phyloP scores from a whole-genome alignment of 2,797 vertebrate species.

The Bovichtus variegatus region DNA sequence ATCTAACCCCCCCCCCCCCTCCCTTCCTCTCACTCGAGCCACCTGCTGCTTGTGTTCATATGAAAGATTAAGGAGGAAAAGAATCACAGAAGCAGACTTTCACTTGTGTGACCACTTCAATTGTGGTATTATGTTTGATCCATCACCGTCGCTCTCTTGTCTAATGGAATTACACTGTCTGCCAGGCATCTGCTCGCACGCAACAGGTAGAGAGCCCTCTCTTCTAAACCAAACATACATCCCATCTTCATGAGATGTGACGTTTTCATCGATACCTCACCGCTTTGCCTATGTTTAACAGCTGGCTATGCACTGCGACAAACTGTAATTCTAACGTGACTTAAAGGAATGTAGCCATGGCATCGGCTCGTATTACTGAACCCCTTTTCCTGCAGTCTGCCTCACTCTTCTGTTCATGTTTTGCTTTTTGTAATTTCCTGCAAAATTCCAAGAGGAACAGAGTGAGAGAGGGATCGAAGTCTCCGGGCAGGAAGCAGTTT shows the following conservation, averaged over 20 bases:
- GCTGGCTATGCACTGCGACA: constrained; percentile 69
- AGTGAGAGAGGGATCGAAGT: constrained; percentile 53
- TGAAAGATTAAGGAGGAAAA: constrained; percentile 45
- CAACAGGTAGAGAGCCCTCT: constrained; percentile 85
- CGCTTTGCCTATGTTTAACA: constrained; percentile 54
- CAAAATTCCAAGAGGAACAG: constrained; percentile 46
- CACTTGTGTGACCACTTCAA: constrained; percentile 53
- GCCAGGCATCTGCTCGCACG: constrained; percentile 64
- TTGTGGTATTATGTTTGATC: constrained; percentile 51
- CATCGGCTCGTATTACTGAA: constrained; percentile 34
- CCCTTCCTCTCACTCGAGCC: constrained; percentile 52
- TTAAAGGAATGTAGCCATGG: constrained; percentile 44
- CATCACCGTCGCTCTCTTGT: constrained; percentile 40
- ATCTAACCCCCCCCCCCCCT: background rate
- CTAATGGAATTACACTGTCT: constrained; percentile 66
- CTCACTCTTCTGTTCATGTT: constrained; percentile 36
- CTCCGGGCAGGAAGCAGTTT: constrained; percentile 57
- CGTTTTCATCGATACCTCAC: constrained; percentile 21
- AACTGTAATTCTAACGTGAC: constrained; percentile 48
- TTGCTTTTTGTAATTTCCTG: constrained; percentile 53
- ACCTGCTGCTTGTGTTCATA: constrained; percentile 78
- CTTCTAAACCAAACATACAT: constrained; percentile 45
- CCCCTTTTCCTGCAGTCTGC: constrained; percentile 45
- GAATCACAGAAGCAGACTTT: constrained; percentile 52
- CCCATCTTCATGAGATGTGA: constrained; percentile 32